Evolutionary conservation across 2,888 invertebrate genomes (phyloP), one percentile per base, ranked within the genome.

Genomic region (Octodonta nipae): DNA sequence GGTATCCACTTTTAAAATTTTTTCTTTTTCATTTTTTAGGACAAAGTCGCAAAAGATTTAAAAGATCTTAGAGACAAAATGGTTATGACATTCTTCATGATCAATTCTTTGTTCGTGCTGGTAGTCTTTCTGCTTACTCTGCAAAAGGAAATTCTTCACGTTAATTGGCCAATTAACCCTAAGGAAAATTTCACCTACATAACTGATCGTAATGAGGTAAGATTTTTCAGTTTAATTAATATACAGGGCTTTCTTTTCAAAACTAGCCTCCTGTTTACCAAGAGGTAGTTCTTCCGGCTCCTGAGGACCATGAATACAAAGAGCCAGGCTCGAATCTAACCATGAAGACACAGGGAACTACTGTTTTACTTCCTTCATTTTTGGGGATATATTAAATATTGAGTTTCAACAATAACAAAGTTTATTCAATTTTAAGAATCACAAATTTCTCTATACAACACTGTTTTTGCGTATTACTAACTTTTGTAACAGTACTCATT

Each of bases 41-140:
- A 46, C 20, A 42, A 51, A 38, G 46, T 57, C 3, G 61, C 60
- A n/a, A 45, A 52, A 34, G 68, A 70, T 11, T 58, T 78, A 35
- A 65, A 66, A 41, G 71, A 71, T 38, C 59, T 82, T 32, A 58
- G 81, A 15, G 80, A 81, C 56, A 73, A 73, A 55, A 68, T 70
- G 35, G 71, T 75, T 3, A 72, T 77, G 49, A 72, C 70, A 28
- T 80, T 82, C 58, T 71, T 81, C 42, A 81, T 83, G 78, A 59
- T 81, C 24, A 84, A 84, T 58, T 70, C 79, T 10, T 65, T 83
- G 13, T 84, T 81, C 63, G 78, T 83, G 8, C 63, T 83, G 25
- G 71, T 80, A 34, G 75, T 83, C 1, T 75, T 82, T 47, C 63
- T 82, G 39, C 63, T 84, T 29, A 82, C 83, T 54, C 56, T 81